A percentile compares a stretch with the other conserved stretches of the same genome.
Conservation (phyloP, 2,888 invertebrate genomes). For the Cataglyphis rosenhaueri region DNA sequence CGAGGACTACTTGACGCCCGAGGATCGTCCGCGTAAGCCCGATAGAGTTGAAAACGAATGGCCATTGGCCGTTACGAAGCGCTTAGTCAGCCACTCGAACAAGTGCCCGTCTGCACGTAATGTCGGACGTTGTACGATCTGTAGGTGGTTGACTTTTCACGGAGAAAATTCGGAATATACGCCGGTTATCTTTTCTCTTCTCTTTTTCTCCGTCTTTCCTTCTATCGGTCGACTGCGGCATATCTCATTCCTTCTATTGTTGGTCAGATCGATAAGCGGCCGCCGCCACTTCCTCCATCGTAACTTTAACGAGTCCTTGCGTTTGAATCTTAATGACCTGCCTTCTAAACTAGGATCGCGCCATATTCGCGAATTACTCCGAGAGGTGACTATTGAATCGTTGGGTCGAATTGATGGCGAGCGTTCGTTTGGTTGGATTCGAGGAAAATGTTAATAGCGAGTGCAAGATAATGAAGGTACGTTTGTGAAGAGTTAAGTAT, state of each 20-base stretch:
- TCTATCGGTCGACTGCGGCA: conserved; percentile 24
- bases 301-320: conserved; percentile 51
- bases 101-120: conserved; percentile 79
- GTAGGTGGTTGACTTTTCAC: conserved; percentile 55
- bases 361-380: conserved; percentile 44
- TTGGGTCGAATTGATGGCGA: conserved; percentile 36
- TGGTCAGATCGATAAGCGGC: conserved; percentile 49
- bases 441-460: conserved; percentile 39
- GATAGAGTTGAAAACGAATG: conserved; percentile 75
- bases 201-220: neutral
- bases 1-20: conserved; percentile 58
- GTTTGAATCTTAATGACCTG: conserved; percentile 52
- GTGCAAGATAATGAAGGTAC: conserved; percentile 19
- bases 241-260: conserved; percentile 47
- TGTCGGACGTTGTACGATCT: conserved; percentile 67
- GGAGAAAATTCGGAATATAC: conserved; percentile 67
- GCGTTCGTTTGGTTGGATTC: conserved; percentile 13
- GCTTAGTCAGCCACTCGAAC: conserved; percentile 80
- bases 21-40: conserved; percentile 65
- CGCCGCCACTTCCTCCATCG: conserved; percentile 24
- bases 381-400: conserved; percentile 34
- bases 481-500: conserved; percentile 6
- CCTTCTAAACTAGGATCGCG: conserved; percentile 23
- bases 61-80: conserved; percentile 74
- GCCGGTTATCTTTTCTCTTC: conserved; percentile 2